These are phyloP conservation scores for Neosalanx taihuensis DNA, from an alignment of 2,797 vertebrate genomes.

Conservation along the genomic window DNA sequence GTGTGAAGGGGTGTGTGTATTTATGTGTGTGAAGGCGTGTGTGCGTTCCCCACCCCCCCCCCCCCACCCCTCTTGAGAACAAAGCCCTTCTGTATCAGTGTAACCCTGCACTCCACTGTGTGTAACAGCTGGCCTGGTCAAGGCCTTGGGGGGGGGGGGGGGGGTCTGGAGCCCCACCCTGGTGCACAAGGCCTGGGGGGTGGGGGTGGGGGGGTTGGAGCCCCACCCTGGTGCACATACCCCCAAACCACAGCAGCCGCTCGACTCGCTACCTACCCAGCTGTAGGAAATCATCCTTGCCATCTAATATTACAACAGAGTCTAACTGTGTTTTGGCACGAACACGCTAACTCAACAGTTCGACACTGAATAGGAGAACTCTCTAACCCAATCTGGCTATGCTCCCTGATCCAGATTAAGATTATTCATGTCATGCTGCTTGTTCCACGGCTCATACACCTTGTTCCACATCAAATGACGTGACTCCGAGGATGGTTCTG, in stretches of 20 bases:
- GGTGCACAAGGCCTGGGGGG: constrained; percentile 26
- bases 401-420: too few relatives aligned
- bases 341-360: background rate
- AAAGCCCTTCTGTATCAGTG: constrained; percentile 67
- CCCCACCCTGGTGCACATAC: constrained; percentile 51
- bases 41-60: too few relatives aligned
- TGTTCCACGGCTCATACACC: too few relatives aligned
- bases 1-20: background rate
- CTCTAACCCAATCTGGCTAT: too few relatives aligned
- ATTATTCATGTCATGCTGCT: too few relatives aligned
- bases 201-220: constrained; percentile 17
- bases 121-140: constrained; percentile 72
- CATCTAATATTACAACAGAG: too few relatives aligned
- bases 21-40: background rate
- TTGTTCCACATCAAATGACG: too few relatives aligned
- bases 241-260: constrained; percentile 7
- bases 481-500: too few relatives aligned
- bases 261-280: background rate
- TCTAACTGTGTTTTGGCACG: background rate
- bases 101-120: constrained; percentile 53
- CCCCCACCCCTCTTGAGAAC: constrained; percentile 41
- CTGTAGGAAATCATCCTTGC: too few relatives aligned
- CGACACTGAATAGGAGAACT: too few relatives aligned
- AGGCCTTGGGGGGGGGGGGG: constrained; percentile 14
- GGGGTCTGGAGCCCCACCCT: constrained; percentile 48